Evolutionary conservation across 1,140 invertebrate genomes (phyloP), one percentile per base, ranked within the genome.

Genomic region (Lucilia cuprina): DNA sequence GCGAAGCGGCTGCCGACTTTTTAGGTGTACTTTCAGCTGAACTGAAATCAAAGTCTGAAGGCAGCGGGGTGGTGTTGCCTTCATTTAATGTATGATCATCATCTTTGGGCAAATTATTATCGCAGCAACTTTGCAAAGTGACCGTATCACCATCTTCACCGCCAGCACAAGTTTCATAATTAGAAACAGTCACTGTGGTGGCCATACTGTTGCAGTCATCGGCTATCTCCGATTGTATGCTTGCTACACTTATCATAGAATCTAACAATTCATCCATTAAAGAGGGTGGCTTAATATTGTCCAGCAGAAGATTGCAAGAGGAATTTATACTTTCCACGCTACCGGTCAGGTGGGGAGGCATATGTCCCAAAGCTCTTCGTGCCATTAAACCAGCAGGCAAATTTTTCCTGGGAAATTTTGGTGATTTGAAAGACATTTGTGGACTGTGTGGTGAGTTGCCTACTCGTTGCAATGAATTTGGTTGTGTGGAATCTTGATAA

Each of bases 221-320:
- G 0, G 93, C 94, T 7, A 95, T 92, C 91, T 96, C 96, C 1
- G 95, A 96, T 14, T 94, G 94, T 49, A 97, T 96, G 87, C 96
- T 97, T 0, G 95, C 95, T 1, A 97, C 95, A 83, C 96, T 97
- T 10, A 96, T 91, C 94, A 97, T 96, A 92, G 97, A 94, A 86
- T 96, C 95, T 0, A 94, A 93, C 14, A 96, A 87, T 85, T 96
- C 94, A 75, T 96, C 95, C 94, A 97, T 94, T 85, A 95, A 93
- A 0, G 96, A 96, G 0, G 96, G 96, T 17, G 96, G 96, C 87
- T 96, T 96, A 1, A 96, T 94, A 85, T 95, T 95, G 25, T 97
- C 96, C 74, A 97, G 65, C 13, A 89, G 88, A 21, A 70, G n/a
- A 82, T 94, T 93, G 83, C 92, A 93, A 83, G 92, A 94, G 30